Conservation (phyloP, 2,797 vertebrate species). For the Eulemur albifrons region DNA sequence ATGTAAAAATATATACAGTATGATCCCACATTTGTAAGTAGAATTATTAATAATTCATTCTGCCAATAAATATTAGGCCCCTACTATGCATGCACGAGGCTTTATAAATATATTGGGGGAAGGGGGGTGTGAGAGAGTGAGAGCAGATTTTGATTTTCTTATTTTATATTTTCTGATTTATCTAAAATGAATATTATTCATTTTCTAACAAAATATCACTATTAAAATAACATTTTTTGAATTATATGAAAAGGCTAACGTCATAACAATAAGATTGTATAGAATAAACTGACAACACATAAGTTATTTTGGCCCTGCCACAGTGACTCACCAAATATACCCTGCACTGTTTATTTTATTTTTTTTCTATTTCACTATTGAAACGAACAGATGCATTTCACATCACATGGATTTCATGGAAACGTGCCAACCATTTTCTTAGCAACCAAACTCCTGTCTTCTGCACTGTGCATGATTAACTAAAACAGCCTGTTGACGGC, state of each 20-base stretch:
- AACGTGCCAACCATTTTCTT: conserved; percentile 84
- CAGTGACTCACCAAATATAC: conserved; percentile 70
- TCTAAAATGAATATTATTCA: not conserved
- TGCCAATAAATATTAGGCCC: not conserved
- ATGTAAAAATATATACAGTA: not conserved
- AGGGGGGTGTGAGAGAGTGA: not conserved
- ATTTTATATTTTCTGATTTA: conserved; percentile 7
- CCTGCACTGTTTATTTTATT: conserved; percentile 64
- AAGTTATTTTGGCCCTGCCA: conserved; percentile 67
- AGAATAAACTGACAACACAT: conserved; percentile 51
- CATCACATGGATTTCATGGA: conserved; percentile 79
- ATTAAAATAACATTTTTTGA: not conserved
- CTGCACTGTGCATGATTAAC: conserved; percentile 78
- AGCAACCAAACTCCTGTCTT: conserved; percentile 83
- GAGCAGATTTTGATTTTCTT: not conserved
- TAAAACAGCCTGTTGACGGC: conserved; percentile 82
- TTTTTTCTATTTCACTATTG: conserved; percentile 74
- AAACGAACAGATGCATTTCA: conserved; percentile 81
- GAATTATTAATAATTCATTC: not conserved
- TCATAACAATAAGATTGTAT: conserved; percentile 25
- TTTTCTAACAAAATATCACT: not conserved
- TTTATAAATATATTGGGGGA: not conserved
- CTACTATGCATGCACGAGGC: not conserved
- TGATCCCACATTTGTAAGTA: not conserved
- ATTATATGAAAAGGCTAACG: conserved; percentile 61